Evolutionary conservation across 2,888 invertebrate genomes (phyloP), one percentile per base, ranked within the genome.

Genomic region (Arenicola marina): DNA sequence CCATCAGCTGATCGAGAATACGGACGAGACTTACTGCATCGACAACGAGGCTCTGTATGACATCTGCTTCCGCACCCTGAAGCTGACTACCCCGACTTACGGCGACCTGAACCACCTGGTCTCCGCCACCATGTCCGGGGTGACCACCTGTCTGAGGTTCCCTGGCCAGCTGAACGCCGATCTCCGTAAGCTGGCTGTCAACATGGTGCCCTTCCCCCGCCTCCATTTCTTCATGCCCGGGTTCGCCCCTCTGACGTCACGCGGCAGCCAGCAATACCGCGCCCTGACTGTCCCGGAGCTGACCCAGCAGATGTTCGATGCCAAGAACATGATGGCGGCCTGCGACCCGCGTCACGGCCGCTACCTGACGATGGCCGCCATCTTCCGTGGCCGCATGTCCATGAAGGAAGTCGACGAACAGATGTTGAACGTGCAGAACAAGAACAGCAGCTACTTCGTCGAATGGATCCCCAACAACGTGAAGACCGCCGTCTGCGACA

Each of bases 401-500:
- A 81, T 81, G 81, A 80, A 80, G 68, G 79, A 80, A 60, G 79
- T 79, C 29, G 91, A 91, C 75, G 91, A 91, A 67, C 91, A 81
- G 72, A 95, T 96, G 95, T 88, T 95, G 73, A 94, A 93, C 85
- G 92, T 96, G 76, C 80, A 81, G 71, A 80, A 80, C 75, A 81
- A 81, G 72, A 81, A 80, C 75, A 80, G 79, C 74, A 76, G 77
- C 70, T 80, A 80, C 73, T 81, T 81, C 66, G 82, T 82, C 31
- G 82, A 82, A 74, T 82, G 81, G 94, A 94, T 95, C 92, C 86
- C 94, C 56, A 93, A 93, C 87, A 95, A 95, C 84, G 92, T 94
- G 58, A 95, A 94, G 87, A 84, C 83, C 31, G 93, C 93, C 76
- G 92, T 93, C 71, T 95, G 94, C 85, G 94, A 95, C 85, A 95